phyloP scores from a whole-genome alignment of 2,797 vertebrate species.

The Buphagus erythrorhynchus region DNA sequence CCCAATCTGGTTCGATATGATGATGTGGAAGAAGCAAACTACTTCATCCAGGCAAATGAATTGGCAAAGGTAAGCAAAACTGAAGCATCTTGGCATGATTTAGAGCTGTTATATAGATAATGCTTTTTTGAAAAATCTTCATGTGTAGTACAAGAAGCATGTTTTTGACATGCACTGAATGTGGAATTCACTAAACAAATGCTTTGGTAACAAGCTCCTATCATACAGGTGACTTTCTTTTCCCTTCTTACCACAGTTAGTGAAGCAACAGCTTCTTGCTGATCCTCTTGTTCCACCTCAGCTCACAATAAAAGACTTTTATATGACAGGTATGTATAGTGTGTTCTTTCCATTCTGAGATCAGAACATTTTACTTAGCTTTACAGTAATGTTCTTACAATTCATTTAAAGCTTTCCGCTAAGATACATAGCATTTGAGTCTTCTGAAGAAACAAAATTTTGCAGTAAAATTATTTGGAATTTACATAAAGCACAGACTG shows the following conservation, averaged over 20 bases:
- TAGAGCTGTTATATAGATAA: not conserved
- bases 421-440: not conserved
- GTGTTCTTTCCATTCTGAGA: not conserved
- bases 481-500: not conserved
- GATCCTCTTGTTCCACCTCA: constrained; percentile 93
- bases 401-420: not conserved
- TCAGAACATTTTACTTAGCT: not conserved
- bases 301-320: constrained; percentile 94
- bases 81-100: not conserved
- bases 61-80: constrained; percentile 83
- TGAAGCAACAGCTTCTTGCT: constrained; percentile 87
- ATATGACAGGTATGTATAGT: constrained; percentile 92
- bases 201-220: not conserved
- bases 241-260: constrained; percentile 77
- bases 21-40: constrained; percentile 94
- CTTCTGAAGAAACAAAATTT: not conserved
- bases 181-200: not conserved
- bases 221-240: not conserved
- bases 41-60: constrained; percentile 93
- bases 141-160: not conserved
- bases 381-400: not conserved
- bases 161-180: not conserved
- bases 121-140: not conserved
- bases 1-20: constrained; percentile 94
- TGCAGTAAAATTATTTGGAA: not conserved